Evolutionary conservation across 2,797 vertebrate species (phyloP), one percentile per base, ranked within the genome.

Genomic region (Falco rusticolus): DNA sequence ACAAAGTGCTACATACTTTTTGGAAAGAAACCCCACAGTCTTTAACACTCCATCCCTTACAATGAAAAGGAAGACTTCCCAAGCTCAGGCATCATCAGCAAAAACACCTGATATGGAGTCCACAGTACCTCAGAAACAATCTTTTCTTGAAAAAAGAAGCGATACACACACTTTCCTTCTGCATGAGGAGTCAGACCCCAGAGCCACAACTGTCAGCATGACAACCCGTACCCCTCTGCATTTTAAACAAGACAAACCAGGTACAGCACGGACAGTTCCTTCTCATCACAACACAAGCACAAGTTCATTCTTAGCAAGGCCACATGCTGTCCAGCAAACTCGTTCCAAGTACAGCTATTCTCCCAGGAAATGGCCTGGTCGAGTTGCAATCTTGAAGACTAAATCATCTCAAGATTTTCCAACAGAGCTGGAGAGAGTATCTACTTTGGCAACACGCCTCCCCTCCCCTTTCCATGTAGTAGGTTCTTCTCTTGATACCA

Each of bases 401-500:
- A 96, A 91, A 87, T 59, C 93, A 41, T 34, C 80, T 96, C 97
- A 92, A 18, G 90, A 74, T 50, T 89, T 94, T 3, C 97, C 95
- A 59, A 33, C 86, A 2, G 95, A 88, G 37, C 63, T 78, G 41
- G 97, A 96, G 2, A 64, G 96, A 79, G 16, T 29, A 24, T 9
- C 90, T 51, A 63, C 71, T n/a, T 5, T 37, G 7, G 96, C 96
- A 6, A 68, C 80, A 0, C 96, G 26, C 6, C 79, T 97, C 64
- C 86, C 86, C 1, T 94, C 93, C 28, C 63, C 95, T 64, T 96
- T 94, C 29, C 96, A 61, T 37, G 48, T 93, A 2, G 89, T 95
- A 54, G 61, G 68, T 0, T 90, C 97, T 87, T 97, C 97, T 84
- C 97, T 97, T 0, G 97, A 75, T 5, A 96, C 97, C 5, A 97